These are phyloP conservation scores for Pterostichus madidus DNA, from an alignment of 2,888 invertebrate species.

Conservation along the genomic window DNA sequence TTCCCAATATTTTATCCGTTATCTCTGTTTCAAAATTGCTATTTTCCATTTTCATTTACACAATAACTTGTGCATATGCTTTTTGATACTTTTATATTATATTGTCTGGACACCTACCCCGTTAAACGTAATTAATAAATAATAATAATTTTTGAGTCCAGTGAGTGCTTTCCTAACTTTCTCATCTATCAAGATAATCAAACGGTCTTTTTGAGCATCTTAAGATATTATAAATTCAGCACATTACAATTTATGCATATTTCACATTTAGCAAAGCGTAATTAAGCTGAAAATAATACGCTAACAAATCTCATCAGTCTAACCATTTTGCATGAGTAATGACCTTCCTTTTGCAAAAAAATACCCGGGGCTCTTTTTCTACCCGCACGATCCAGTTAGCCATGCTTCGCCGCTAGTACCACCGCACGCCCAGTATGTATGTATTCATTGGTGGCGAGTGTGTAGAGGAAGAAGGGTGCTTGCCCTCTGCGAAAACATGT, in stretches of 20 bases:
- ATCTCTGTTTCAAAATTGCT: too few species aligned
- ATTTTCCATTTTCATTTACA: too few species aligned
- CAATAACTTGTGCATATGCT: too few species aligned
- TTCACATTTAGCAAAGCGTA: slow-evolving; percentile 58
- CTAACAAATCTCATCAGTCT: slow-evolving; percentile 64
- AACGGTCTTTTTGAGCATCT: neutral
- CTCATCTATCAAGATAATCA: neutral
- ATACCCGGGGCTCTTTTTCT: slow-evolving; percentile 23
- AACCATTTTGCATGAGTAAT: slow-evolving; percentile 64
- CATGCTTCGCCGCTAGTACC: neutral
- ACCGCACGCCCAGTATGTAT: neutral
- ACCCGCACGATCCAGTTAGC: slow-evolving; percentile 12
- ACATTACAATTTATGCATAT: slow-evolving; percentile 57
- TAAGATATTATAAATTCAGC: slow-evolving; percentile 46
- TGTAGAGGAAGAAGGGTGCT: neutral
- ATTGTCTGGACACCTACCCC: too few species aligned
- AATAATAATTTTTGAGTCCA: too few species aligned
- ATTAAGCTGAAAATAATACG: slow-evolving; percentile 64
- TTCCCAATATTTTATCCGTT: too few species aligned
- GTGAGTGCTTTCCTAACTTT: too few species aligned
- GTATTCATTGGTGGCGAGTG: neutral
- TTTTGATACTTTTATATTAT: too few species aligned
- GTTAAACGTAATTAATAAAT: too few species aligned
- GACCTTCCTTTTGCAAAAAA: slow-evolving; percentile 51
- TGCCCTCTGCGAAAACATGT: slow-evolving; percentile 14